These are phyloP conservation scores for Aricia agestis DNA, from an alignment of 1,140 invertebrate genomes.

Conservation along the genomic window DNA sequence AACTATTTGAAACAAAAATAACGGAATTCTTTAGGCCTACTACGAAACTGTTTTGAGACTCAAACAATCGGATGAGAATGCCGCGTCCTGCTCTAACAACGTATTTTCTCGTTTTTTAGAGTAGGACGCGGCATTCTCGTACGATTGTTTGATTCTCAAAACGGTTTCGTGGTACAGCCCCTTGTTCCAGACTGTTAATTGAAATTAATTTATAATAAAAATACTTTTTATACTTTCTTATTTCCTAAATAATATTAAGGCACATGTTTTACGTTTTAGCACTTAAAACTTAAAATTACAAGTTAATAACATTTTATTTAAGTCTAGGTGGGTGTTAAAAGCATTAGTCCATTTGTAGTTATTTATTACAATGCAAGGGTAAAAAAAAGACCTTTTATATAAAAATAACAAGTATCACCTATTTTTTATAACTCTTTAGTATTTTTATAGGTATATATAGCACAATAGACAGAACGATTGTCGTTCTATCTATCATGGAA, in stretches of 20 bases:
- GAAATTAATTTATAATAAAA: neutral
- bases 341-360: neutral
- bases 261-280: neutral
- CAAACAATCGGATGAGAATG: no score
- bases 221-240: neutral
- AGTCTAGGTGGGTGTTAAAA: neutral
- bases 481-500: neutral
- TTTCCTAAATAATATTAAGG: slow-evolving; percentile 5
- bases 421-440: neutral
- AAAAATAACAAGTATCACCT: neutral
- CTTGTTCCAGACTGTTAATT: neutral
- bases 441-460: neutral
- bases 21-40: no score
- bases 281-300: neutral
- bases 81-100: no score
- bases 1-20: neutral
- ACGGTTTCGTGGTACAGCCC: no score
- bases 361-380: neutral
- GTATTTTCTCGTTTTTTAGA: no score
- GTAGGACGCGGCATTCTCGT: no score
- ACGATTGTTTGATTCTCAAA: no score
- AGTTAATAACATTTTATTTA: neutral
- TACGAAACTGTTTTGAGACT: no score
- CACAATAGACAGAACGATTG: neutral
- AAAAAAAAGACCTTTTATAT: neutral